These are phyloP conservation scores for Imbricaverruca yamaguchii DNA, from an alignment of 2,888 invertebrate genomes.

Conservation along the genomic window DNA sequence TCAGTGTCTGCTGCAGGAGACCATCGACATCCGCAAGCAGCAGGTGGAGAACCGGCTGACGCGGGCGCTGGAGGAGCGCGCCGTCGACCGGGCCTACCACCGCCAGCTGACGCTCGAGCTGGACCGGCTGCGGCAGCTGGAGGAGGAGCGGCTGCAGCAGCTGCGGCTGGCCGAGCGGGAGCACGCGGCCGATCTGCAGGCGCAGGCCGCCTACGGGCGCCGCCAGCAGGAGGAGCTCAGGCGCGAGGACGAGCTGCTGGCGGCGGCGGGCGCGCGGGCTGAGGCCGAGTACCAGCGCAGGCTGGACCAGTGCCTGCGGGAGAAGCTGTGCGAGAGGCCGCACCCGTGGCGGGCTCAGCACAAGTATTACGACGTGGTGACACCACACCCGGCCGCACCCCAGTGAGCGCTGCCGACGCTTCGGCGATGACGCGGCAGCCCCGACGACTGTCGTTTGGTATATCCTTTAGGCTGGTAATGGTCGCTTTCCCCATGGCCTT, in stretches of 20 bases:
- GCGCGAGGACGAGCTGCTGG: neutral
- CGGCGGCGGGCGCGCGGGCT: neutral
- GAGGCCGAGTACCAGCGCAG: neutral
- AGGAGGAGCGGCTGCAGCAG: slow-evolving; percentile 3
- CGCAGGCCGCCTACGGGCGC: neutral
- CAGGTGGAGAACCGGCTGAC: neutral
- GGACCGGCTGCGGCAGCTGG: slow-evolving; percentile 13
- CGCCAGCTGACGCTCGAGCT: neutral
- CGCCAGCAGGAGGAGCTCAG: neutral
- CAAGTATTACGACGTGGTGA: neutral
- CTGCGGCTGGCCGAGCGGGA: slow-evolving; percentile 4
- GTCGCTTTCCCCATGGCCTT: too few relatives aligned
- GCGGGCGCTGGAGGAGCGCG: neutral
- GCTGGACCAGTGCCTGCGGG: slow-evolving; percentile 7
- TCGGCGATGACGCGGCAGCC: neutral
- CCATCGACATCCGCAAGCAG: slow-evolving; percentile 5
- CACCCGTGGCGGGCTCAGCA: slow-evolving; percentile 11
- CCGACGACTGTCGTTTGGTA: too few relatives aligned
- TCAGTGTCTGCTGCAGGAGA: slow-evolving; percentile 14
- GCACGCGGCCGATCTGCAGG: slow-evolving; percentile 4
- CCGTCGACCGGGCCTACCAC: neutral
- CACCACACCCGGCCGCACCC: neutral
- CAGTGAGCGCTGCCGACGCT: neutral
- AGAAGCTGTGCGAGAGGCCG: neutral
- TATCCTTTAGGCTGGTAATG: too few relatives aligned